A percentile compares a stretch with the other conserved stretches of the same genome.
Evolutionary conservation across 2,888 invertebrate genomes (phyloP).

Genomic region (Zeuzera pyrina): DNA sequence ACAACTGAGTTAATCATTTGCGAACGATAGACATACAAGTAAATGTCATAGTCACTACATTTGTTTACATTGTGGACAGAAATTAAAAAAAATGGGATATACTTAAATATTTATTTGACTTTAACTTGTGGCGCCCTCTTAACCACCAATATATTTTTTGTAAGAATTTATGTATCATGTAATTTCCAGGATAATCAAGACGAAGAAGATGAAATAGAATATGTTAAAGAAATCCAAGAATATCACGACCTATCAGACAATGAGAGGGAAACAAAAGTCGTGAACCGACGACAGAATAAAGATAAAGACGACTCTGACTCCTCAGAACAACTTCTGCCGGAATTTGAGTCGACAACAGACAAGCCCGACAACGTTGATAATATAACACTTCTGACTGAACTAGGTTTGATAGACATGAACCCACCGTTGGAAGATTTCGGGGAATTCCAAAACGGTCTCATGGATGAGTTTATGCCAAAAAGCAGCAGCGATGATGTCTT

Average conservation of each 20-base stretch:
- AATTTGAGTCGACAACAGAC: constrained; percentile 26
- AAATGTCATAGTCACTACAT: no score
- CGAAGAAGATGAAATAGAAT: constrained; percentile 73
- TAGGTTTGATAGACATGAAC: constrained; percentile 70
- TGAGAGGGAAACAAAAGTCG: constrained; percentile 50
- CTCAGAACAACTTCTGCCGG: constrained; percentile 48
- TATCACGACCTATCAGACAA: constrained; percentile 57
- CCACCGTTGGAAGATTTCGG: constrained; percentile 41
- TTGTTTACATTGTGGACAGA: no score
- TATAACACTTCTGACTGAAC: constrained; percentile 65
- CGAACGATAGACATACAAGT: no score
- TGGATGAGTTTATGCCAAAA: constrained; percentile 36
- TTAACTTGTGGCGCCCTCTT: no score
- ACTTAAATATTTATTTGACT: no score
- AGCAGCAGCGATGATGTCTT: constrained; percentile 41
- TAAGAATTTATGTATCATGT: no score
- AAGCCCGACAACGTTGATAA: constrained; percentile 34
- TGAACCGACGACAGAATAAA: constrained; percentile 44
- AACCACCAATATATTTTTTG: no score
- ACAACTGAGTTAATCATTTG: no score
- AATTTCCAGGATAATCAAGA: constrained; percentile 52
- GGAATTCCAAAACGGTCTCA: constrained; percentile 56
- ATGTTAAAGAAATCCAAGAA: constrained; percentile 59
- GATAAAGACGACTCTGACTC: constrained; percentile 48
- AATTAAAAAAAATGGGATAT: no score